These are phyloP conservation scores for Mobula hypostoma DNA, from an alignment of 2,113 vertebrate genomes.

Conservation along the genomic window DNA sequence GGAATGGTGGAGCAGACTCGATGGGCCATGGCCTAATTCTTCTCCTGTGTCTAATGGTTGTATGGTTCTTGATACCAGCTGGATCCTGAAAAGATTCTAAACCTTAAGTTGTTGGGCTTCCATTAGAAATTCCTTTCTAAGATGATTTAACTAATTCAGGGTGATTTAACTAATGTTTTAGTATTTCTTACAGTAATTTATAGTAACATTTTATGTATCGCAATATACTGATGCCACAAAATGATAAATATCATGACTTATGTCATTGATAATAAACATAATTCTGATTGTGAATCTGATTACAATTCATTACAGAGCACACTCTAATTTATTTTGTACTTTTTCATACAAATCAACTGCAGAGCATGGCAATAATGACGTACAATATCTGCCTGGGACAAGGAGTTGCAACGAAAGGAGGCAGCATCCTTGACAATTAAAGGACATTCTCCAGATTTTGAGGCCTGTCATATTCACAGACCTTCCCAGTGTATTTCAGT, in stretches of 20 bases:
- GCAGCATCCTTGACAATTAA: neutral
- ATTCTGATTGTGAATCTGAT: no score
- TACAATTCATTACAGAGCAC: neutral
- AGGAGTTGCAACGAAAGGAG: neutral
- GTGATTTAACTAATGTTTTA: no score
- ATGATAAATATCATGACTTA: no score
- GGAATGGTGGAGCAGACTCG: no score
- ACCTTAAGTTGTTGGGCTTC: neutral
- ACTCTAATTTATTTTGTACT: neutral
- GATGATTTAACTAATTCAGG: neutral
- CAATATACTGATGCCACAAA: no score
- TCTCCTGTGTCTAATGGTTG: no score
- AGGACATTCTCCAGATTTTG: neutral
- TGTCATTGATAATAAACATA: no score
- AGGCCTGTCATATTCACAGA: neutral
- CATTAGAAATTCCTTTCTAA: neutral
- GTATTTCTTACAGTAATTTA: no score
- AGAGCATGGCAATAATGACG: neutral
- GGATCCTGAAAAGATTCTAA: neutral
- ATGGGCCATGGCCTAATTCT: no score
- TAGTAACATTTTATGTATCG: no score
- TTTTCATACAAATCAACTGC: neutral
- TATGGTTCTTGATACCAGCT: neutral
- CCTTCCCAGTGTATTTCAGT: conserved; percentile 12
- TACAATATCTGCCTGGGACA: neutral